phyloP scores from a whole-genome alignment of 2,797 vertebrate species.

The Novumbra hubbsi region DNA sequence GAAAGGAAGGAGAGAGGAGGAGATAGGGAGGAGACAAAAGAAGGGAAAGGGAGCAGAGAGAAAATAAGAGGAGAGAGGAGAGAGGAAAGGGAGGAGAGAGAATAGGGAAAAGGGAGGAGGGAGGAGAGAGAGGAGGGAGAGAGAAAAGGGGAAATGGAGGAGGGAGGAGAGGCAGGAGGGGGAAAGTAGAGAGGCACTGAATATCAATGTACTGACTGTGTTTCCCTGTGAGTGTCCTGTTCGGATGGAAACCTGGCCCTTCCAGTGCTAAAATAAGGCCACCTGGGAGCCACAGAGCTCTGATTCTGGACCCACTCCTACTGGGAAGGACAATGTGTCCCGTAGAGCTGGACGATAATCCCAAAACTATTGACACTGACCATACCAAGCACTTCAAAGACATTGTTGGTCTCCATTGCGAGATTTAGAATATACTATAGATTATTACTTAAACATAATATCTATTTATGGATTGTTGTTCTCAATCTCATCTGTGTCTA shows the following conservation, averaged over 20 bases:
- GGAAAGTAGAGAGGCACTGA: conserved; percentile 46
- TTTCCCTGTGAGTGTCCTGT: conserved; percentile 46
- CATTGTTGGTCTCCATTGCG: too few species aligned
- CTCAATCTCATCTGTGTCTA: too few species aligned
- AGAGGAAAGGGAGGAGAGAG: background rate
- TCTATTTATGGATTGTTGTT: too few species aligned
- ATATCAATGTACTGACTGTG: conserved; percentile 69
- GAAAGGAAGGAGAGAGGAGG: background rate
- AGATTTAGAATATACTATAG: too few species aligned
- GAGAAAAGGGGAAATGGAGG: background rate
- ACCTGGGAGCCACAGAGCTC: conserved; percentile 67
- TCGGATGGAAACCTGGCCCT: conserved; percentile 75
- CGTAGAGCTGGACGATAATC: background rate
- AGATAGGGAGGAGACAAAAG: background rate
- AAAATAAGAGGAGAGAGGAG: too few species aligned
- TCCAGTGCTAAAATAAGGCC: conserved; percentile 76
- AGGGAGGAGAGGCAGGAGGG: too few species aligned
- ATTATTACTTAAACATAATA: too few species aligned
- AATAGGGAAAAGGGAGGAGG: too few species aligned
- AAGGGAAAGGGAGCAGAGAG: too few species aligned
- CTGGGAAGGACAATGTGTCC: background rate
- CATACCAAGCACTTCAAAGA: background rate
- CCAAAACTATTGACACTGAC: conserved; percentile 6
- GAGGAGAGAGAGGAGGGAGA: conserved; percentile 7
- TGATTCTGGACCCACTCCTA: conserved; percentile 31